phyloP scores from a whole-genome alignment of 2,888 invertebrate genomes.

The Nomada goodeniana region DNA sequence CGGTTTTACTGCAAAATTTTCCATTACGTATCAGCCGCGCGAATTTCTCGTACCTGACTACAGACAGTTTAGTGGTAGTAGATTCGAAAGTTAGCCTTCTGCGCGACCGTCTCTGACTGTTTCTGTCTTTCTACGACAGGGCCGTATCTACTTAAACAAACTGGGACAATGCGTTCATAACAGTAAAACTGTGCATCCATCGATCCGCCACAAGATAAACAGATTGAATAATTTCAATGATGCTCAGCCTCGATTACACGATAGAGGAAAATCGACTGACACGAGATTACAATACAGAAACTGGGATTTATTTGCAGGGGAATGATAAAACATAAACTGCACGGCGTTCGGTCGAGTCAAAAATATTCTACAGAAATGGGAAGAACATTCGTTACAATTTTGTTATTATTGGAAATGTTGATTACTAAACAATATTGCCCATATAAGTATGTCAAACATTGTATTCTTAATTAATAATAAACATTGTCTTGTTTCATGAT shows the following conservation, averaged over 20 bases:
- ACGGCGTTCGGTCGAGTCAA: too few relatives aligned
- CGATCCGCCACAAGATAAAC: conserved; percentile 8
- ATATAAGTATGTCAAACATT: too few relatives aligned
- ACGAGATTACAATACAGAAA: background rate
- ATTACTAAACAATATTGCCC: too few relatives aligned
- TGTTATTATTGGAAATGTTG: too few relatives aligned
- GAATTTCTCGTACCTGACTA: conserved; percentile 74
- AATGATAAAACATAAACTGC: background rate
- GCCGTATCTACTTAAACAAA: conserved; percentile 66
- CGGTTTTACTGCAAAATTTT: conserved; percentile 75
- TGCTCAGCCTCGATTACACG: conserved; percentile 5
- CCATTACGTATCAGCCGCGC: conserved; percentile 73
- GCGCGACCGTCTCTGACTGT: conserved; percentile 65
- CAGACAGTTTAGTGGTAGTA: conserved; percentile 67
- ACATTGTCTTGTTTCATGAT: too few relatives aligned
- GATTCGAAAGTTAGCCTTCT: conserved; percentile 79
- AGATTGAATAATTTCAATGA: conserved; percentile 13
- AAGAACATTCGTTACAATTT: too few relatives aligned
- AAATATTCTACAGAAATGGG: too few relatives aligned
- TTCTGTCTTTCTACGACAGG: conserved; percentile 74
- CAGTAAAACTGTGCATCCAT: conserved; percentile 15
- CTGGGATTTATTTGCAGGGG: background rate
- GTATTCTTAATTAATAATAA: too few relatives aligned
- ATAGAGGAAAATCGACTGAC: background rate
- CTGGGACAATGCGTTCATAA: conserved; percentile 37